A percentile compares a stretch with the other conserved stretches of the same genome.
These are phyloP conservation scores for Ericerus pela DNA, from an alignment of 1,140 invertebrate genomes.

Conservation along the genomic window DNA sequence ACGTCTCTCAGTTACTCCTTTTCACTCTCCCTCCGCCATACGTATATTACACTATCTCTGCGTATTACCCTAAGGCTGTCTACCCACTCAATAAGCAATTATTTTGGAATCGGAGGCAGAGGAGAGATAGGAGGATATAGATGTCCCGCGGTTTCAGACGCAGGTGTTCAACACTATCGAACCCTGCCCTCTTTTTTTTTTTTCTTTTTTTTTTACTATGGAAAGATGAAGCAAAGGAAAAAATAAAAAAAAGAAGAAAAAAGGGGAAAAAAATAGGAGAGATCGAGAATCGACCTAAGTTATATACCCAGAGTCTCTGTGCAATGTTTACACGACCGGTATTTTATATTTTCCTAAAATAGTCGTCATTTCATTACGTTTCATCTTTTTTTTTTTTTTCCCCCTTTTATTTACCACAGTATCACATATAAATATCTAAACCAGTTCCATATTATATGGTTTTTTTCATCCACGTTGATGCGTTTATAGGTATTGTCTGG, in stretches of 20 bases:
- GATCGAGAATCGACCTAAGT: slow-evolving; percentile 1
- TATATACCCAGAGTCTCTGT: slow-evolving; percentile 4
- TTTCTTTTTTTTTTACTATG: no score
- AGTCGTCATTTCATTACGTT: slow-evolving; percentile 8
- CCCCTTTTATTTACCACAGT: not conserved
- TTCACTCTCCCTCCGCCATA: no score
- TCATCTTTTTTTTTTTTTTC: not conserved
- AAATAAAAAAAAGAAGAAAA: no score
- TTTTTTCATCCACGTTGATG: no score
- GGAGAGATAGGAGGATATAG: slow-evolving; percentile 10
- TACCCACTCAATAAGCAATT: slow-evolving; percentile 12
- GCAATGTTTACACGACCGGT: slow-evolving; percentile 11
- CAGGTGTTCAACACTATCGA: slow-evolving; percentile 10
- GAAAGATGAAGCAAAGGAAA: no score
- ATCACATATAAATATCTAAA: no score
- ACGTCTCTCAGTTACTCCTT: no score
- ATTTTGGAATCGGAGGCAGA: slow-evolving; percentile 7
- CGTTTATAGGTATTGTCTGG: no score
- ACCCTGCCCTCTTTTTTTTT: not conserved
- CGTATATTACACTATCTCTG: no score
- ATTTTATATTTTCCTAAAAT: slow-evolving; percentile 12
- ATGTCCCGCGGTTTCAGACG: slow-evolving; percentile 10
- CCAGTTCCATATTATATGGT: no score
- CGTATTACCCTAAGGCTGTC: not conserved
- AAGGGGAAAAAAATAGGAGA: not conserved